Evolutionary conservation across 2,888 invertebrate genomes (phyloP), one percentile per base, ranked within the genome.

Genomic region (Dicycla oo): DNA sequence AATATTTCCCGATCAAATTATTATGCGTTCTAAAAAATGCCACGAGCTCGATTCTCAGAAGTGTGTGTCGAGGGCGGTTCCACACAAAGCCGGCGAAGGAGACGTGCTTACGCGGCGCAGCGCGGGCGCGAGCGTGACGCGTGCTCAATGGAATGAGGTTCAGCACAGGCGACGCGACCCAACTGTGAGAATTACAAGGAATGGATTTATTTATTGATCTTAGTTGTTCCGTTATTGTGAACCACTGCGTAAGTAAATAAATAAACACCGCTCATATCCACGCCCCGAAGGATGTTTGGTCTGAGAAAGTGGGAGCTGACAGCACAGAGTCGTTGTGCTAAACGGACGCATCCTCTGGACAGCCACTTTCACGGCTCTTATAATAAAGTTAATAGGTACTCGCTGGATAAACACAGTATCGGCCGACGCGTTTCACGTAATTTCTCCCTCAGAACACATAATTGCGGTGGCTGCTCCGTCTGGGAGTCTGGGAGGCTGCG

Each of bases 1-100:
- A 95, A 95, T 95, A 95, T 95, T 96, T 95, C 95, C 95, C 95
- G 93, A 96, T 95, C 94, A 95, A 95, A 95, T 95, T 95, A 95
- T 95, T 94, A 94, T 94, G 93, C 93, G 91, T 90, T 90, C 92
- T 93, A 95, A 96, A 95, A 95, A 95, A 94, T 93, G 92, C 94
- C 93, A 94, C 93, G 92, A 94, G 93, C 90, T 90, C 92, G 86
- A 92, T 95, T 95, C 95, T 92, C 86, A 90, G 95, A 95, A 95
- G 88, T 89, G 85, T 85, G 90, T 86, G 88, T 91, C 91, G 89
- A 92, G 94, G 94, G 95, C 94, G 95, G 95, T 94, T 94, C 89
- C 86, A 93, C 93, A 93, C 94, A 95, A 94, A 93, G 94, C 90
- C 86, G 71, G 49, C 75, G 92, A 93, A 78, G 67, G 91, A 89